Evolutionary conservation across 2,113 vertebrate species (phyloP).

Genomic region (Acrocephalus arundinaceus): DNA sequence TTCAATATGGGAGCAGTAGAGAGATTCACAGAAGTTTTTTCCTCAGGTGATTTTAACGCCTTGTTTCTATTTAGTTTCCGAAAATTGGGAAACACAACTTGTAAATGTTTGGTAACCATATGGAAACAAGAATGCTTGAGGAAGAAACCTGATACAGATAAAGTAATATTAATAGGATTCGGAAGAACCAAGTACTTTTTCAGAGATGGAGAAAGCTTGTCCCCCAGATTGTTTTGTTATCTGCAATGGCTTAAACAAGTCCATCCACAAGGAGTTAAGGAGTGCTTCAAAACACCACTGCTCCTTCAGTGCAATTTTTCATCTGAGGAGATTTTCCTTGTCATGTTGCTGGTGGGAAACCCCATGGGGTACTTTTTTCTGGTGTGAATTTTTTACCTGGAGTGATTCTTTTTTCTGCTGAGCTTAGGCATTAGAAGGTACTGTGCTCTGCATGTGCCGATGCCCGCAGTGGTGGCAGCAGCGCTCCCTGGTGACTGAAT

Average conservation of each 20-base stretch:
- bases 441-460: neutral
- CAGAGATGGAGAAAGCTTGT: neutral
- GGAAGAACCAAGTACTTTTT: neutral
- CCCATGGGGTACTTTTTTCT: neutral
- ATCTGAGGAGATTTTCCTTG: neutral
- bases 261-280: neutral
- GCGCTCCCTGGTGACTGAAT: neutral
- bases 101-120: neutral
- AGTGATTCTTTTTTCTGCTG: rapidly evolving
- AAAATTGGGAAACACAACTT: neutral
- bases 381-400: neutral
- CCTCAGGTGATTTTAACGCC: neutral
- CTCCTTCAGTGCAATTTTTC: neutral
- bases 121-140: neutral
- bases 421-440: neutral
- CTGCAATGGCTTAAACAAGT: neutral
- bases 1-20: neutral
- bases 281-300: neutral
- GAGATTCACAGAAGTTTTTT: neutral
- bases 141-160: neutral
- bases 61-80: neutral
- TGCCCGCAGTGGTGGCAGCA: neutral
- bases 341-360: neutral
- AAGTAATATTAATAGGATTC: neutral
- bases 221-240: neutral